These are phyloP conservation scores for Synodontis membranacea DNA, from an alignment of 2,113 vertebrate species.

Conservation along the genomic window DNA sequence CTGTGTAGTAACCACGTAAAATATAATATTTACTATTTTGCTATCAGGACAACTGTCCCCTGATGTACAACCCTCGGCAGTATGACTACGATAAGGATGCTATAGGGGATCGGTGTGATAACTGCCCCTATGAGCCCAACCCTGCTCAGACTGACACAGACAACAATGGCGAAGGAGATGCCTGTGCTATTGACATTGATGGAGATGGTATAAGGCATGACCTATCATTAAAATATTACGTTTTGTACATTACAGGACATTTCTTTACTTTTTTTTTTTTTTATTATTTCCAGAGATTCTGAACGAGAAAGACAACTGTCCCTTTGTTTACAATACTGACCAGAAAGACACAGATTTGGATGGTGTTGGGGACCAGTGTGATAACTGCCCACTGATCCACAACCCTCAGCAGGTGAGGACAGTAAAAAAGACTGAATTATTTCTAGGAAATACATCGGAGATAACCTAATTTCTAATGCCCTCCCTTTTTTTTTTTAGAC, in stretches of 20 bases:
- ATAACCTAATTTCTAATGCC: not conserved
- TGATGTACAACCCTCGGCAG: constrained; percentile 92
- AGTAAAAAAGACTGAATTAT: not conserved
- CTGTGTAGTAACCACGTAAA: not conserved
- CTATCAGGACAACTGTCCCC: constrained; percentile 90
- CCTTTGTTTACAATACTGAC: constrained; percentile 91
- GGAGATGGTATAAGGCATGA: constrained; percentile 81
- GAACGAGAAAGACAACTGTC: constrained; percentile 94
- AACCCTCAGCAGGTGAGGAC: constrained; percentile 87
- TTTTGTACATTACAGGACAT: no score
- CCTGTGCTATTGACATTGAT: constrained; percentile 93
- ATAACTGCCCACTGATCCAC: constrained; percentile 92
- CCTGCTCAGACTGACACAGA: constrained; percentile 91
- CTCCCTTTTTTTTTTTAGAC: constrained; percentile 71
- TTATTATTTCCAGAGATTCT: constrained; percentile 77
- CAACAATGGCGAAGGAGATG: constrained; percentile 89
- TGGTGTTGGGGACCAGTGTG: constrained; percentile 93
- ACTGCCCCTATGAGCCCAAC: constrained; percentile 93
- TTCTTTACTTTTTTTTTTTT: constrained; percentile 1
- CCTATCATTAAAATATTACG: not conserved
- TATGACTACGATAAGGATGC: constrained; percentile 92
- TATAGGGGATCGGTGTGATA: constrained; percentile 93
- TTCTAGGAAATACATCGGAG: not conserved
- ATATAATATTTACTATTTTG: not conserved
- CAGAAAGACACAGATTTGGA: constrained; percentile 93